Base-by-base conservation (phyloP, 2,888 invertebrate genomes). In the Noctua comes region DNA sequence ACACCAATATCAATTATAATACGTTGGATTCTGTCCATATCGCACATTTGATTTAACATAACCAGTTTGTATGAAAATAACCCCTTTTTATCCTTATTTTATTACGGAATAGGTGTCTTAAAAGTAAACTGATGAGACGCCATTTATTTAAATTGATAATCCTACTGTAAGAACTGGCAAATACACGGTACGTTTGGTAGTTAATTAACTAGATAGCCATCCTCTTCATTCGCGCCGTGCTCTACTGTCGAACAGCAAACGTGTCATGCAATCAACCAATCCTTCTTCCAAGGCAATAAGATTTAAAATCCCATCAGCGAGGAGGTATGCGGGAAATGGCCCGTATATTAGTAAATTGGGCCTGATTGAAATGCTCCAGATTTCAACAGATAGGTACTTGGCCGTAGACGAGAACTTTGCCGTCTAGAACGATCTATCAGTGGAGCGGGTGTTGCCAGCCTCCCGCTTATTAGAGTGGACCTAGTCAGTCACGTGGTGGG, bases 301-400 rank as follows among this genome's bases (percentile, higher is more conserved):
- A 76, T 76, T 27, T 36, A 68, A 68, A 80, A 31, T 83, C 24
- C 31, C 40, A 36, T 68, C 31, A 51, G 24, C 64, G 66, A 27
- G 24, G 31, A 46, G 54, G 6, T 31, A 36, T 4, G 51, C 27
- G 54, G 62, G 72, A 82, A 76, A 65, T 78, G 75, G 77, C 65
- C 76, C 59, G 70, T 88, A 82, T 84, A 84, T 79, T 86, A 88
- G 86, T 93, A 92, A 94, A 94, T 94, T 94, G 94, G 83, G 71
- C 73, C 84, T 93, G 93, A 95, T 94, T 95, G 94, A 93, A 93
- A 91, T 92, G 95, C 91, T 94, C 95, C 91, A 94, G 93, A 94
- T 95, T 93, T 92, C 86, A 89, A 88, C 81, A 76, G 69, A 62
- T 70, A 76, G 76, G 68, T 87, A 73, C 51, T 11, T 69, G 57